A percentile compares a stretch with the other conserved stretches of the same genome.
These are phyloP conservation scores for Zelostemma sp. DNA, from an alignment of 1,140 invertebrate genomes.

Conservation along the genomic window DNA sequence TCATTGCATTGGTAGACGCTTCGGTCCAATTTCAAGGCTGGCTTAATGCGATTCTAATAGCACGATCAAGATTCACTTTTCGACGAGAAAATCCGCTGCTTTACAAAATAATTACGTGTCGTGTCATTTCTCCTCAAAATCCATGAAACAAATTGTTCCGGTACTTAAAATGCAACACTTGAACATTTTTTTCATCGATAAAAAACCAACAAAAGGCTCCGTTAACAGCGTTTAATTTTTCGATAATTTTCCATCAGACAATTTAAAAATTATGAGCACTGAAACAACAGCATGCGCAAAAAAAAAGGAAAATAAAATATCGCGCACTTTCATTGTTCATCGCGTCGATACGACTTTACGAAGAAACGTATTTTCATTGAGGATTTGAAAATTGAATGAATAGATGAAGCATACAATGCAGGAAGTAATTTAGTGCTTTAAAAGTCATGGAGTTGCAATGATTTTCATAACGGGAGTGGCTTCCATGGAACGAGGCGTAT, in stretches of 20 bases:
- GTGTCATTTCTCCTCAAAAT: neutral
- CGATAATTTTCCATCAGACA: no score
- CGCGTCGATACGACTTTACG: no score
- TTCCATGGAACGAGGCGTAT: conserved; percentile 26
- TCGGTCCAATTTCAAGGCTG: conserved; percentile 16
- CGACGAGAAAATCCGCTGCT: conserved; percentile 5
- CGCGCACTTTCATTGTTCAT: no score
- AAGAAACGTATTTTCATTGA: no score
- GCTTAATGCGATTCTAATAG: conserved; percentile 55
- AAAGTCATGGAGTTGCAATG: conserved; percentile 28
- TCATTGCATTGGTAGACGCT: conserved; percentile 36
- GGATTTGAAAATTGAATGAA: conserved; percentile 20
- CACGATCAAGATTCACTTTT: conserved; percentile 31
- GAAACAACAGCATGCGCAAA: no score
- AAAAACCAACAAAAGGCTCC: no score
- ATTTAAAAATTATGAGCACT: no score
- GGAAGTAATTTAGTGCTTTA: conserved; percentile 42
- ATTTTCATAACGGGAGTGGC: conserved; percentile 51
- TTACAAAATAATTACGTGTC: neutral
- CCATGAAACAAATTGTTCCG: no score
- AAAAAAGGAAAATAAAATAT: no score
- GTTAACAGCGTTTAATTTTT: no score
- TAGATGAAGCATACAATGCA: conserved; percentile 28
- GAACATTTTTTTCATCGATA: conserved; percentile 5
- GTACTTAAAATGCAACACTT: no score